Evolutionary conservation across 2,888 invertebrate genomes (phyloP), one percentile per base, ranked within the genome.

Genomic region (Melanophora roralis): DNA sequence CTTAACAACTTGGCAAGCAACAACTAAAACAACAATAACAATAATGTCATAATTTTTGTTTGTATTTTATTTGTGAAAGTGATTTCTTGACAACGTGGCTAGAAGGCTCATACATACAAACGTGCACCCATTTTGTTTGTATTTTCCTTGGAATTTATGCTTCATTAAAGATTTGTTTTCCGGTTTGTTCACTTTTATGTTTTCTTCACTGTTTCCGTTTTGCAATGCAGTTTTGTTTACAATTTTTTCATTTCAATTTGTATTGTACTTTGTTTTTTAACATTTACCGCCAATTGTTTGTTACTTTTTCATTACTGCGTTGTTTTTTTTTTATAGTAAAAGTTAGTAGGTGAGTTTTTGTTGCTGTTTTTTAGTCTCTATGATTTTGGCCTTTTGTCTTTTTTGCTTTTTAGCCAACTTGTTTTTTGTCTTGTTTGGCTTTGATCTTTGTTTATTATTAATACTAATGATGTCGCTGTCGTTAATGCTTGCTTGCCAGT

Each of bases 301-400:
- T 53, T n/a, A n/a, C n/a, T n/a, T 65, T 65, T 47, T 69, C 19
- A 55, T 32, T n/a, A n/a, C n/a, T n/a, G n/a, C n/a, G n/a, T n/a
- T n/a, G 27, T 67, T 55, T 64, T 59, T 59, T 23, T 49, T 55
- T 53, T 51, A 45, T 11, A 36, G 51, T 4, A 21, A 57, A 40
- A 45, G 47, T 47, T 64, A 82, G 82, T 86, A 62, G 85, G 84
- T 68, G 59, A 60, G 51, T 23, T 14, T 45, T 34, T 84, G 84
- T 83, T 85, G 85, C 84, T 84, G 84, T 84, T 85, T 85, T 85
- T 84, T 85, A 5, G 27, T 27, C 4, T 83, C 84, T 55, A 73
- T 72, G 45, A 62, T 79, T 68, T 73, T 78, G 67, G 76, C 79
- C 78, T 82, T 78, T 80, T 78, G 75, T 74, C 68, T 68, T 69